Base-by-base conservation (phyloP, 2,113 vertebrate genomes). In the Podarcis muralis region DNA sequence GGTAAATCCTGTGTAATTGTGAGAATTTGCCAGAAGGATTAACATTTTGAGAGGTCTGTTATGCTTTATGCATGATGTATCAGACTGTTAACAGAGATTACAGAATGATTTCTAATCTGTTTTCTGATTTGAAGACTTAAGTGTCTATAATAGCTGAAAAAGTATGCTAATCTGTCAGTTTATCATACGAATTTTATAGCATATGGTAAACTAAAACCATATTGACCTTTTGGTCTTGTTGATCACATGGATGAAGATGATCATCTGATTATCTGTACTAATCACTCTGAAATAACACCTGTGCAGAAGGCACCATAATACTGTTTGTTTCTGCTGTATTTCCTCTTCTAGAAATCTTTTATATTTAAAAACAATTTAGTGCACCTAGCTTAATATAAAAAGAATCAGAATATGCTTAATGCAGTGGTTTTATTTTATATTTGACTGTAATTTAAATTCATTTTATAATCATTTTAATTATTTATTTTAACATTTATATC, bases 181-280 rank as follows among this genome's bases (percentile, higher is more conserved):
- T 88, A 91, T 89, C 74, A 81, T 90, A 66, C 0, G 0, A 90
- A 93, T 97, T 97, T 94, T 96, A 94, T 92, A 96, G 96, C 96
- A 97, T 97, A 95, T 97, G 96, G 95, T 95, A 96, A 97, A 97
- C 90, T 94, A 96, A 97, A 97, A 96, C 89, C 75, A 74, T 89
- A 89, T 91, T 97, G 97, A 98, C 97, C 97, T 98, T 97, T 97
- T 95, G 96, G 95, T 96, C 92, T 94, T 93, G 92, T 93, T 94
- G 94, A 90, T 97, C 96, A 89, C 92, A 96, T 97, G 95, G 91
- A 92, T 93, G 93, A 97, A 97, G 94, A 97, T 96, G 95, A 97
- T 97, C 94, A 93, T 96, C 96, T 96, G 92, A 93, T 97, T 96
- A 97, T 95, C 96, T 96, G 88, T 83, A 78, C 92, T 96, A 96